phyloP scores from a whole-genome alignment of 1,140 invertebrate species.

The Drosophila ficusphila region DNA sequence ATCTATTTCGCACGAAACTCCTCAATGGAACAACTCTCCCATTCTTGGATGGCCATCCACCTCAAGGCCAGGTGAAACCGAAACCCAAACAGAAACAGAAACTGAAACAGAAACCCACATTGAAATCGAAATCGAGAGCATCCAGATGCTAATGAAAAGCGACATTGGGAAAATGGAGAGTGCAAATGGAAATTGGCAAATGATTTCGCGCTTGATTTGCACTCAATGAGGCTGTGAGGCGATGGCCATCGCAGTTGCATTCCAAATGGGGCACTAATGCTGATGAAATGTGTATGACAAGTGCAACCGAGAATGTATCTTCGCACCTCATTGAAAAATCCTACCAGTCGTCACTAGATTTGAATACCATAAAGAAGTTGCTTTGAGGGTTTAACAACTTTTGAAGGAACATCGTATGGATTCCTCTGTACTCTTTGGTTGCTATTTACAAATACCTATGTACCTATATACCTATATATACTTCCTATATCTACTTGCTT shows the following conservation, averaged over 20 bases:
- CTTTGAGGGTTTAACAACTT: too few species aligned
- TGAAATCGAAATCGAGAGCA: background rate
- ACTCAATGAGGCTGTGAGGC: slow-evolving; percentile 10
- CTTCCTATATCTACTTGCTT: too few species aligned
- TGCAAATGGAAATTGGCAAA: slow-evolving; percentile 3
- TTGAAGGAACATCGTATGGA: too few species aligned
- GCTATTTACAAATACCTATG: too few species aligned
- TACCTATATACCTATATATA: too few species aligned
- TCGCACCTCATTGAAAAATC: background rate
- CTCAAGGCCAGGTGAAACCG: slow-evolving; percentile 15
- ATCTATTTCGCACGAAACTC: slow-evolving; percentile 25
- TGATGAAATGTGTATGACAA: background rate
- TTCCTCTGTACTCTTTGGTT: too few species aligned
- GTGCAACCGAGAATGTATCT: background rate
- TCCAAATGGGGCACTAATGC: background rate
- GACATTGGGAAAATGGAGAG: background rate
- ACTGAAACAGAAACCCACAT: slow-evolving; percentile 9
- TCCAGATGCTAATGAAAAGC: slow-evolving; percentile 5
- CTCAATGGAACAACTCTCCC: slow-evolving; percentile 28
- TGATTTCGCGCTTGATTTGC: slow-evolving; percentile 9
- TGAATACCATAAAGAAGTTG: too few species aligned
- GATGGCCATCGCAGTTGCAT: background rate
- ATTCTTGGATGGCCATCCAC: slow-evolving; percentile 13
- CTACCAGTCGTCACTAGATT: too few species aligned
- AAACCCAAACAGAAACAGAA: slow-evolving; percentile 6